phyloP scores from a whole-genome alignment of 2,113 vertebrate genomes.

The Toxotes jaculatrix region DNA sequence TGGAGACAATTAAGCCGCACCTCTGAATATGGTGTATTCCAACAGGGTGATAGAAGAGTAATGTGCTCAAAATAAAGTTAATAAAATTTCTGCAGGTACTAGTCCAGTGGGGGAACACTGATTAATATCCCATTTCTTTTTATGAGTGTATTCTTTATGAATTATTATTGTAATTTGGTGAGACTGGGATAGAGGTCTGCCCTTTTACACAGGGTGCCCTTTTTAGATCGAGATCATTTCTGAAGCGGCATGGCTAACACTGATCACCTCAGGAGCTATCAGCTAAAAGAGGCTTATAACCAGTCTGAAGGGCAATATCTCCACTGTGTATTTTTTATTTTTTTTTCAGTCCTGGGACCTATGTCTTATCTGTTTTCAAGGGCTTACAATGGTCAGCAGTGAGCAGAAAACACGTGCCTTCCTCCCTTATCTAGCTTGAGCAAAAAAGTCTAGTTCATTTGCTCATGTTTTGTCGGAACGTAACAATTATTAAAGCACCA shows the following conservation, averaged over 20 bases:
- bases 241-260: slow-evolving; percentile 28
- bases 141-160: slow-evolving; percentile 69
- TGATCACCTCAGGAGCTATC: slow-evolving; percentile 33
- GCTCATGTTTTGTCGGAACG: too few relatives aligned
- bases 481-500: background rate
- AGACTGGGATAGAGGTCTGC: slow-evolving; percentile 20
- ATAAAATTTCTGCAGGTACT: slow-evolving; percentile 70
- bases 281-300: slow-evolving; percentile 39
- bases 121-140: slow-evolving; percentile 77
- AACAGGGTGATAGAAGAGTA: slow-evolving; percentile 62
- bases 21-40: slow-evolving; percentile 49
- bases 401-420: background rate
- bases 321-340: background rate
- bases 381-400: slow-evolving; percentile 6
- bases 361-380: slow-evolving; percentile 20
- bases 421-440: background rate
- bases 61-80: slow-evolving; percentile 75
- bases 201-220: slow-evolving; percentile 33
- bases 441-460: background rate
- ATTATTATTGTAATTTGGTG: slow-evolving; percentile 74
- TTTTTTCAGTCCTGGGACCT: background rate
- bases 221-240: slow-evolving; percentile 46
- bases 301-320: slow-evolving; percentile 26
- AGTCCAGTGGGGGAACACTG: slow-evolving; percentile 60
- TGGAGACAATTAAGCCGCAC: slow-evolving; percentile 63